These are phyloP conservation scores for Gadus macrocephalus DNA, from an alignment of 2,113 vertebrate genomes.

Conservation along the genomic window DNA sequence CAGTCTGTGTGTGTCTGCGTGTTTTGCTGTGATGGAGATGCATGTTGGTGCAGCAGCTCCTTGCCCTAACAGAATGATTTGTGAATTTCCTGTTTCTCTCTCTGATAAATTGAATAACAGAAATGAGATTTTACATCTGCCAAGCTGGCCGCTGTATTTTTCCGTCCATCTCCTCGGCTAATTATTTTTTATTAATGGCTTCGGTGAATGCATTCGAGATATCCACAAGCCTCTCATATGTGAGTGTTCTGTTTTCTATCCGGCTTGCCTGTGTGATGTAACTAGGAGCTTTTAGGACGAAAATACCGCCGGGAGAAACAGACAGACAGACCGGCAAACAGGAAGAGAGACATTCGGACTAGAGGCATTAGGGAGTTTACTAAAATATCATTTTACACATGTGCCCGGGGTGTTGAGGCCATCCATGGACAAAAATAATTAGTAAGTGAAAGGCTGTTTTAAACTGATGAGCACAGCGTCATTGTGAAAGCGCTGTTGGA, in stretches of 20 bases:
- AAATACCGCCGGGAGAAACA: constrained; percentile 28
- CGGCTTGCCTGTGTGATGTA: constrained; percentile 44
- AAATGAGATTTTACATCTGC: constrained; percentile 70
- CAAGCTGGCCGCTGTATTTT: constrained; percentile 46
- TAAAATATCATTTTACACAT: constrained; percentile 51
- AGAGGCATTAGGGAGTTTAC: constrained; percentile 23
- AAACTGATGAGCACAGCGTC: constrained; percentile 34
- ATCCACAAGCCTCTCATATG: constrained; percentile 58
- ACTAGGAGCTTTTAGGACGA: constrained; percentile 38
- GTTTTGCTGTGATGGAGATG: constrained; percentile 42
- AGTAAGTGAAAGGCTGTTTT: constrained; percentile 29
- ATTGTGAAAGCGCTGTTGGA: constrained; percentile 54
- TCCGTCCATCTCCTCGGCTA: constrained; percentile 59
- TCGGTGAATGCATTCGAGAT: constrained; percentile 67
- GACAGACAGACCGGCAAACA: constrained; percentile 35
- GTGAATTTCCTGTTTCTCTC: constrained; percentile 60
- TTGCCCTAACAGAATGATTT: constrained; percentile 55
- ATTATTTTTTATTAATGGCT: constrained; percentile 71
- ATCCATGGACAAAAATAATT: constrained; percentile 39
- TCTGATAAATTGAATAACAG: constrained; percentile 67
- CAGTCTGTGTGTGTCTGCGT: constrained; percentile 20
- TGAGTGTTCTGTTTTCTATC: constrained; percentile 52
- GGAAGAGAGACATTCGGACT: constrained; percentile 27
- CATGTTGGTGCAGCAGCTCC: constrained; percentile 41
- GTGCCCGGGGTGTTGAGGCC: constrained; percentile 51